phyloP scores from a whole-genome alignment of 2,113 vertebrate species.

The Petaurus breviceps region DNA sequence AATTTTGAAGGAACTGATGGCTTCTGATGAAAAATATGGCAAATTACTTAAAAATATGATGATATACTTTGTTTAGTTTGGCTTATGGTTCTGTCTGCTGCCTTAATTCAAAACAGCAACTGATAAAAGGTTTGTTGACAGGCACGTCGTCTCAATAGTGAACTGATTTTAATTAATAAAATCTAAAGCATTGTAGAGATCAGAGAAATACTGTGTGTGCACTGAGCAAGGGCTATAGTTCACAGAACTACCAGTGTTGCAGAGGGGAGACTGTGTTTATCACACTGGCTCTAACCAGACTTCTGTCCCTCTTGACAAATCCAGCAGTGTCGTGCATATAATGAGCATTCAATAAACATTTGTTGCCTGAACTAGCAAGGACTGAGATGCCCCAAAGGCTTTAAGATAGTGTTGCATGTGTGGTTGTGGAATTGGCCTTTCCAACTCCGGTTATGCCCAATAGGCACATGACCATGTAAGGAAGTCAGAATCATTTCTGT shows the following conservation, averaged over 20 bases:
- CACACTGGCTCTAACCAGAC: not conserved
- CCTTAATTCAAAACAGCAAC: slow-evolving; percentile 35
- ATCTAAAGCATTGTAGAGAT: not conserved
- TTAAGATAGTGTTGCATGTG: not conserved
- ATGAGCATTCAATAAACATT: not conserved
- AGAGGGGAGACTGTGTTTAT: not conserved
- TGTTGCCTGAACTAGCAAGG: slow-evolving; percentile 7
- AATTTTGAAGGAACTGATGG: not conserved
- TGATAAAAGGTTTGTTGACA: not conserved
- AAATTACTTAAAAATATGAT: not conserved
- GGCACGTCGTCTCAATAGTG: not conserved
- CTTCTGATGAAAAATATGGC: not conserved
- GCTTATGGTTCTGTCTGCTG: not conserved
- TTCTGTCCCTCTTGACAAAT: not conserved
- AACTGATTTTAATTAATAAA: slow-evolving; percentile 27
- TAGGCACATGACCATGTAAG: not conserved
- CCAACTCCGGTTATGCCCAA: slow-evolving; percentile 1
- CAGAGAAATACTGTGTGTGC: not conserved
- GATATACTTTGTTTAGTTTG: not conserved
- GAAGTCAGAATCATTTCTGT: not conserved
- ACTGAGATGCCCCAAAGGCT: slow-evolving; percentile 3
- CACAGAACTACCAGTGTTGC: not conserved
- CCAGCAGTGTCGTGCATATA: not conserved
- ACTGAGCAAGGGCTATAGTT: not conserved
- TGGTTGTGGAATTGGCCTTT: not conserved